Base-by-base conservation (phyloP, 2,113 vertebrate species). In the Peucedramus taeniatus region DNA sequence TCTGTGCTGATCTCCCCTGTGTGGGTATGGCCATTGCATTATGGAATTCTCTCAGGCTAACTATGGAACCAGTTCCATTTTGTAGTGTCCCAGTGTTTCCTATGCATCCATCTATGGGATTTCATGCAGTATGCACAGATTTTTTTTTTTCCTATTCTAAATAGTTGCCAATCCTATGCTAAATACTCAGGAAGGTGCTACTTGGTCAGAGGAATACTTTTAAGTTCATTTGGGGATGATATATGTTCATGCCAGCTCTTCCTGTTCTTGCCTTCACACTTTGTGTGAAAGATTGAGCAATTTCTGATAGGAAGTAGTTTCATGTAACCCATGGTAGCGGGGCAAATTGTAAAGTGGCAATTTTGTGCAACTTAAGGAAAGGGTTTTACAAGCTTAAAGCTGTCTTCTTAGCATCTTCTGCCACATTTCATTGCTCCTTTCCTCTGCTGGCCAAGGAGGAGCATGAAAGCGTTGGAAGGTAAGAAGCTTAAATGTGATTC, bases 281-380 rank as follows among this genome's bases (percentile, higher is more conserved):
- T 64, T 61, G 69, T 0, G 0, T 4, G 7, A 56, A 82, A 51
- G 37, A 23, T 89, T 83, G 0, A 3, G 14, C 33, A 60, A 12
- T 50, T 90, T 92, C 39, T 40, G 35, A 27, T 84, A 31, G 44
- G 53, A 47, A 61, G 20, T 45, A 15, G 15, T 57, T 91, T 78
- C 61, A 35, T 49, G 16, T 53, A 82, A 72, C 13, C 7, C 23
- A 2, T 30, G 66, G 17, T 20, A 61, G 19, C 12, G 78, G 53
- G 42, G 26, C 5, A 61, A 21, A 54, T 33, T 71, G 66, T n/a
- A 7, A 50, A 74, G 63, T 42, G 11, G 7, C 33, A 11, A 11
- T 77, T 92, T 57, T 47, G 14, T 75, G 39, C 28, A 51, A 33
- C 11, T 49, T 66, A 28, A 61, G 51, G n/a, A 59, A 33, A 21